Evolutionary conservation across 2,888 invertebrate species (phyloP).

Genomic region (Hemicrepidius hirtus): DNA sequence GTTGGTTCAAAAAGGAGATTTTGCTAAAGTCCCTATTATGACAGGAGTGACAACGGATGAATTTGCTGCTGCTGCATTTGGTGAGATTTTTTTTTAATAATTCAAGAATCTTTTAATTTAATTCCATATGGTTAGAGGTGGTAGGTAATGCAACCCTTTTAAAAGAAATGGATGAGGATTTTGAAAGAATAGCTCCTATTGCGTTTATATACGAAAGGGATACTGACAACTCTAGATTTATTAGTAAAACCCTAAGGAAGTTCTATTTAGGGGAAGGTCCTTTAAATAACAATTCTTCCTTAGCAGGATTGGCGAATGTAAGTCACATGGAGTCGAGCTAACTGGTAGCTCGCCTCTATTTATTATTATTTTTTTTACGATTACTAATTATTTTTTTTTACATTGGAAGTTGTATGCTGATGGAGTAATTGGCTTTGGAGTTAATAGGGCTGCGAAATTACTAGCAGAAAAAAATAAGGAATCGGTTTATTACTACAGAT

Average conservation of each 20-base stretch:
- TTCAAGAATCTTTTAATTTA: no score
- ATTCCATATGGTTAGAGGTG: no score
- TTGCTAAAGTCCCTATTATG: slow-evolving; percentile 78
- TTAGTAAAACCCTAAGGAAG: slow-evolving; percentile 73
- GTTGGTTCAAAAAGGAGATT: slow-evolving; percentile 74
- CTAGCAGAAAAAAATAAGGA: slow-evolving; percentile 74
- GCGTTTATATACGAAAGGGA: slow-evolving; percentile 78
- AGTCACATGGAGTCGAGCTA: slow-evolving; percentile 11
- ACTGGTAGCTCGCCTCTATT: no score
- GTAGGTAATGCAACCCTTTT: slow-evolving; percentile 74
- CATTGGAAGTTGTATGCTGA: slow-evolving; percentile 76
- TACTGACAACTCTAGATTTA: slow-evolving; percentile 72
- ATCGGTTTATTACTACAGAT: slow-evolving; percentile 78
- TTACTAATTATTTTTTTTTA: slow-evolving; percentile 10
- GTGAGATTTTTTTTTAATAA: no score
- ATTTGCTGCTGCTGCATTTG: slow-evolving; percentile 78
- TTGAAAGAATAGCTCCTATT: slow-evolving; percentile 79
- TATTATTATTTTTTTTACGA: not conserved
- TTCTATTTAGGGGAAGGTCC: slow-evolving; percentile 72
- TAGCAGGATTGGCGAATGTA: slow-evolving; percentile 71
- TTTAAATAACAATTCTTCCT: slow-evolving; percentile 67
- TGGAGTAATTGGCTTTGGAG: slow-evolving; percentile 75
- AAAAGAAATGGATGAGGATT: slow-evolving; percentile 76
- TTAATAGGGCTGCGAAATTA: slow-evolving; percentile 77
- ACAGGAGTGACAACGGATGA: slow-evolving; percentile 80